phyloP scores from a whole-genome alignment of 2,888 invertebrate species.

The Eupithecia subfuscata region DNA sequence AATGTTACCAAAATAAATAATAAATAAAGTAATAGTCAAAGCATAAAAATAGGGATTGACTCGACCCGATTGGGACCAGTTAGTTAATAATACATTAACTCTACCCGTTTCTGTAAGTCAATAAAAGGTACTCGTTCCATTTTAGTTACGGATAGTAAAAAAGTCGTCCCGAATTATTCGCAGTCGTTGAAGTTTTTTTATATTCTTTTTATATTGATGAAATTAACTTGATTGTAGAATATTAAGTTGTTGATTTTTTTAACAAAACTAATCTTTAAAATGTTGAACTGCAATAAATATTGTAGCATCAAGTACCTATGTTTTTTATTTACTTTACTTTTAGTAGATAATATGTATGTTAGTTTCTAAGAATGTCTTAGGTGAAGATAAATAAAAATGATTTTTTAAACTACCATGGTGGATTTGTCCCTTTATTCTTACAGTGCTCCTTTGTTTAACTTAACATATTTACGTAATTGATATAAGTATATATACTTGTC shows the following conservation, averaged over 20 bases:
- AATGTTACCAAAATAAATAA: background rate
- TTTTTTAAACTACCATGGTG: background rate
- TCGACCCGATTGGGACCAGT: background rate
- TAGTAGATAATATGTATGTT: background rate
- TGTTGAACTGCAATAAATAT: conserved; percentile 43
- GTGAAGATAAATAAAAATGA: background rate
- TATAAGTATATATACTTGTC: too few relatives aligned
- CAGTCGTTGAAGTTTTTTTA: conserved; percentile 26
- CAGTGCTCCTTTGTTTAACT: background rate
- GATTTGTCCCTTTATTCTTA: background rate
- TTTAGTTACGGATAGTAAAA: conserved; percentile 11
- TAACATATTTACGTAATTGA: too few relatives aligned
- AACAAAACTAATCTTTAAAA: conserved; percentile 38
- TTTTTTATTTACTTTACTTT: conserved; percentile 36
- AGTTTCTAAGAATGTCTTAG: background rate
- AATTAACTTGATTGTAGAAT: conserved; percentile 32
- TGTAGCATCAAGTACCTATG: conserved; percentile 28
- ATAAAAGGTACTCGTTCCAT: background rate
- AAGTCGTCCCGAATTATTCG: conserved; percentile 35
- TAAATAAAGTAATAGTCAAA: background rate
- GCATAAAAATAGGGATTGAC: background rate
- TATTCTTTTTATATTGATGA: conserved; percentile 39
- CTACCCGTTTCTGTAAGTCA: background rate
- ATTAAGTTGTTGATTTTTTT: conserved; percentile 38
- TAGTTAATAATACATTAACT: background rate